Conservation (phyloP, 2,888 invertebrate genomes). For the Folsomia candida region DNA sequence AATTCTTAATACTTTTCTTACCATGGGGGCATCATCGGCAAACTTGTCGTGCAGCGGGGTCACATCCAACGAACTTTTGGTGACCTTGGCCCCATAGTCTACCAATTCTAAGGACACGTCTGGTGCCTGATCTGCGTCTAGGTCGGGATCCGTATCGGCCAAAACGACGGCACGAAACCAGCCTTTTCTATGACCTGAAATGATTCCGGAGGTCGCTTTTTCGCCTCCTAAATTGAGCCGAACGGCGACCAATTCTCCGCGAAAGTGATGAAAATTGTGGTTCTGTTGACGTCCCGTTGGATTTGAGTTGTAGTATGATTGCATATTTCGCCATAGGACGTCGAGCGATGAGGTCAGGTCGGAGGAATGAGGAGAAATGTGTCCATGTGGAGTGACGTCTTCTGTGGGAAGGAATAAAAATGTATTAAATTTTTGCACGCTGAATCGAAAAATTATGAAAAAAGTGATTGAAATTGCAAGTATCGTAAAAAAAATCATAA, state of each 20-base stretch:
- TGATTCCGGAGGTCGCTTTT: not conserved
- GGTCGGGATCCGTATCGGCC: slow-evolving; percentile 13
- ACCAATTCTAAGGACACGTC: slow-evolving; percentile 21
- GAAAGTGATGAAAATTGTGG: slow-evolving; percentile 2
- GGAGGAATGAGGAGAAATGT: too few species aligned
- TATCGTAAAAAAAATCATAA: too few species aligned
- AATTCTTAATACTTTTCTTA: too few species aligned
- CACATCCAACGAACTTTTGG: slow-evolving; percentile 15
- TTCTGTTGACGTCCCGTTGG: not conserved
- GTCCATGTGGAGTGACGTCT: too few species aligned
- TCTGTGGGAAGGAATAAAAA: too few species aligned
- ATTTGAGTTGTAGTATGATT: not conserved
- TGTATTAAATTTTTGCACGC: too few species aligned
- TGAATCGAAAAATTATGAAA: too few species aligned
- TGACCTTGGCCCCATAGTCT: slow-evolving; percentile 21
- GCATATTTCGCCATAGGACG: not conserved
- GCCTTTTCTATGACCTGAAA: not conserved
- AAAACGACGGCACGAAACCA: slow-evolving; percentile 33
- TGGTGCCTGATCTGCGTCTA: slow-evolving; percentile 10
- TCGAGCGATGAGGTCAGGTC: too few species aligned
- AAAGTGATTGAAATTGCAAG: too few species aligned
- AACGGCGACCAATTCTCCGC: slow-evolving; percentile 31
- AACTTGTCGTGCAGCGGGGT: slow-evolving; percentile 14
- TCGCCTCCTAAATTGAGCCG: slow-evolving; percentile 3
- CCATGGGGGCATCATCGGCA: slow-evolving; percentile 19